Evolutionary conservation across 1,140 invertebrate species (phyloP), one percentile per base, ranked within the genome.

Genomic region (Helicoverpa armigera): DNA sequence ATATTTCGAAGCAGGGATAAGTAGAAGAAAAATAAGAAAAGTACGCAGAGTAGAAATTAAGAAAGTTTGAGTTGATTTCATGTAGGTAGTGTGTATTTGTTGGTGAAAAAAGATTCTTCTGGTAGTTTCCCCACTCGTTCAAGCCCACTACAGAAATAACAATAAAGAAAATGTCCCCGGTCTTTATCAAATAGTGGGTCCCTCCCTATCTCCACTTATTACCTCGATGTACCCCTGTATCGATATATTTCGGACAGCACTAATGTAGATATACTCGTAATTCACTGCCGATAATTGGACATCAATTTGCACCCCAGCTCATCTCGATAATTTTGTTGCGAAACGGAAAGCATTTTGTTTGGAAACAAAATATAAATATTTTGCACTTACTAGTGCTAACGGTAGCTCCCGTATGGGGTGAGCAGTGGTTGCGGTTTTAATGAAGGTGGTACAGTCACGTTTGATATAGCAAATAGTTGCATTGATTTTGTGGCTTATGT

Each of bases 241-340:
- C 2, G 3, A 16, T 16, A 50, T 11, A 18, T 51, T 69, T 70
- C 11, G 50, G 5, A 29, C 67, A 9, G 7, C 60, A 58, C 54
- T 16, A 50, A 67, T 16, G 16, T 50, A 67, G 43, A 67, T 67
- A 67, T 67, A 35, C 35, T 35, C 35, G 35, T 35, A 67, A 50
- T 50, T 67, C 43, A 16, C 10, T 13, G 2, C 63, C 43, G 16
- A 67, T 67, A 67, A 67, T 67, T 50, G 63, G 63, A 67, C 63
- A 67, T 50, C 43, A 50, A 67, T 67, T 67, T 67, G 50, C 48
- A 54, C 18, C 48, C 67, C 50, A 14, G 67, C 50, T 70, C 53
- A 70, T 70, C 50, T 18, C 67, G 67, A 70, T 70, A 53, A 70
- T 70, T 53, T 70, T 70, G 67, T 54, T 70, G 10, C 18, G 50